Evolutionary conservation across 2,113 vertebrate species (phyloP), one percentile per base, ranked within the genome.

Genomic region (Phyllostomus discolor): DNA sequence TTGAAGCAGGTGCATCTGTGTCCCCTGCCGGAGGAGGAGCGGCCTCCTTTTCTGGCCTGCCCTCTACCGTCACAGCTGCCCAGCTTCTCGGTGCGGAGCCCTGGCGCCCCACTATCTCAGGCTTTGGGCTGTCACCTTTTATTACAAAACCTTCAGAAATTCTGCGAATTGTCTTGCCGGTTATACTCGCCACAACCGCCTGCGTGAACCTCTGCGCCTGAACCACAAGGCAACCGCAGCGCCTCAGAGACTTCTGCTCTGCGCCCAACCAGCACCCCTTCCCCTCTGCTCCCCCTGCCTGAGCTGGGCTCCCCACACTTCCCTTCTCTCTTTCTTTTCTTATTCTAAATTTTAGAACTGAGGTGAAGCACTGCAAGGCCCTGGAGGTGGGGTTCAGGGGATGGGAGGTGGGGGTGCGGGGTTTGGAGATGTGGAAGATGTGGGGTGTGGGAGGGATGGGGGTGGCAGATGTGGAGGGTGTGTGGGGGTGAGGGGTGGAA

Each of bases 171-270:
- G 0, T 84, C 96, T 92, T 15, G 0, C 87, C 52, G 5, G 89
- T 97, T 97, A 93, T 0, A 52, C 72, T 96, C 46, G 89, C 97
- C 98, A 92, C 96, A 46, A 28, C 0, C 4, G 20, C 95, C 94
- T 0, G 85, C 95, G 26, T 7, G 89, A 87, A 95, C 97, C 97
- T 76, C 79, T 46, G 82, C 72, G 96, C 72, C 97, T 38, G 31
- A 72, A 59, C 98, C 98, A 1, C 98, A 96, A 33, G 97, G 98
- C 96, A 67, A 57, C 98, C 97, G 10, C 94, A 90, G 73, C 19
- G 52, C 93, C 62, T 66, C 95, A 46, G 97, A 78, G 72, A 66
- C 97, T 97, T 97, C 97, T 97, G 96, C 92, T 94, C 91, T 0
- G 57, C 86, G 88, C 80, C 11, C 9, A 72, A 95, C 66, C 8